These are phyloP conservation scores for Crocodylus rhombifer DNA, from an alignment of 2,797 vertebrate genomes.

Conservation along the genomic window DNA sequence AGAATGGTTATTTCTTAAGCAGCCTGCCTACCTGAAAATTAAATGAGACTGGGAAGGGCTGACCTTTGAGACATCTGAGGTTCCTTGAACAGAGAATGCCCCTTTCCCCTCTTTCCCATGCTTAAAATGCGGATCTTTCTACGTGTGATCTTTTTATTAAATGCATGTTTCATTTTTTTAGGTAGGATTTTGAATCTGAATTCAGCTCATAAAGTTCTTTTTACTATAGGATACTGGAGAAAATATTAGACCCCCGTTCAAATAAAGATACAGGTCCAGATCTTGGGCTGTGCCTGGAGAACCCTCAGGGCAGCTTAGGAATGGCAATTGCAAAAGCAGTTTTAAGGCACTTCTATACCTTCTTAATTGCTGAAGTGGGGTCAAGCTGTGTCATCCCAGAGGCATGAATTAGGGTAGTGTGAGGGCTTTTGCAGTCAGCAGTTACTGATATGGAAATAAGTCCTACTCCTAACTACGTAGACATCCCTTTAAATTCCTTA, in stretches of 20 bases:
- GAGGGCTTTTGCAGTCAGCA: not conserved
- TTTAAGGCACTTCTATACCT: not conserved
- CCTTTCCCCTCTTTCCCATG: not conserved
- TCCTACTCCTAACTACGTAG: too few relatives aligned
- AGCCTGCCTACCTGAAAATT: not conserved
- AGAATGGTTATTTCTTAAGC: not conserved
- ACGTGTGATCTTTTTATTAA: conserved; percentile 12
- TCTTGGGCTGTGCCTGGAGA: not conserved
- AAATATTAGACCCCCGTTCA: not conserved
- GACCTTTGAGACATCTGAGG: conserved; percentile 11
- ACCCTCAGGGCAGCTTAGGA: not conserved
- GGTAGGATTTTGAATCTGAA: conserved; percentile 9
- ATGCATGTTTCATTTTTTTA: not conserved
- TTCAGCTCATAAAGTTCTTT: not conserved
- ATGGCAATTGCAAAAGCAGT: not conserved
- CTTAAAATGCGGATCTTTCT: not conserved
- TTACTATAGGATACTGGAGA: not conserved
- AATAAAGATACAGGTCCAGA: not conserved
- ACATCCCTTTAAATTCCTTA: not conserved
- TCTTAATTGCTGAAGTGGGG: not conserved
- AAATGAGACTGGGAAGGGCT: not conserved
- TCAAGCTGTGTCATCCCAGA: not conserved
- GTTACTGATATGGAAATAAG: too few relatives aligned
- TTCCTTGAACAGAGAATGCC: not conserved
- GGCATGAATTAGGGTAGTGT: not conserved